phyloP scores from a whole-genome alignment of 23 tunicate species.

The Halocynthia aurantium region DNA sequence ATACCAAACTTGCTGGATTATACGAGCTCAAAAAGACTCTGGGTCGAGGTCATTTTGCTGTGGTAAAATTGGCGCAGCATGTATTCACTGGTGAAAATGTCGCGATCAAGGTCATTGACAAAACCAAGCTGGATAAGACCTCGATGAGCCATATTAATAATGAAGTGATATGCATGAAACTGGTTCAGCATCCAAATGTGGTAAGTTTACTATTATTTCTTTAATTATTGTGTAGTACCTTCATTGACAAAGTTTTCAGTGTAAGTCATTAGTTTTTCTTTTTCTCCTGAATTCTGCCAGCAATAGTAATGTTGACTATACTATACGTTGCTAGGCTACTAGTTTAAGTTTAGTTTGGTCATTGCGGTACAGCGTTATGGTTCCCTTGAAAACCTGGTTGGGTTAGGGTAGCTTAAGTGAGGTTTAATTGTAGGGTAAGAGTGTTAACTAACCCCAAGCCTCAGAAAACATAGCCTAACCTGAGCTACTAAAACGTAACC shows the following conservation, averaged over 20 bases:
- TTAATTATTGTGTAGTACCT: background rate
- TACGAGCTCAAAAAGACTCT: slow-evolving; percentile 88
- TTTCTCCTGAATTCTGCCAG: background rate
- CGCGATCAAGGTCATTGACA: slow-evolving; percentile 94
- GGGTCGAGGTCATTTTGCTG: slow-evolving; percentile 95
- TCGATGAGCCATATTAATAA: slow-evolving; percentile 89
- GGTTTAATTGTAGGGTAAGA: too few species aligned
- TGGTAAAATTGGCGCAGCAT: slow-evolving; percentile 94
- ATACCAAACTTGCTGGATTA: slow-evolving; percentile 51
- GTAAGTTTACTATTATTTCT: slow-evolving; percentile 24
- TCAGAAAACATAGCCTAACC: too few species aligned
- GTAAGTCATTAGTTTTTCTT: background rate
- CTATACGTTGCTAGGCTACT: background rate
- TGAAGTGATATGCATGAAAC: slow-evolving; percentile 97
- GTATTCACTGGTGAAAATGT: slow-evolving; percentile 92
- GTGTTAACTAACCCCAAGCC: too few species aligned
- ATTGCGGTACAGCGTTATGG: too few species aligned
- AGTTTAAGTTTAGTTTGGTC: background rate
- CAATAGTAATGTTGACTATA: background rate
- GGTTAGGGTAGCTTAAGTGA: too few species aligned
- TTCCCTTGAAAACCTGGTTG: too few species aligned
- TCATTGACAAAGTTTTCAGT: background rate
- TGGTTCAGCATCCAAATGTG: slow-evolving; percentile 99
- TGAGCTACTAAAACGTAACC: too few species aligned
- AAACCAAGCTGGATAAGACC: slow-evolving; percentile 84